Evolutionary conservation across 2,888 invertebrate genomes (phyloP), one percentile per base, ranked within the genome.

Genomic region (Therioaphis trifolii): DNA sequence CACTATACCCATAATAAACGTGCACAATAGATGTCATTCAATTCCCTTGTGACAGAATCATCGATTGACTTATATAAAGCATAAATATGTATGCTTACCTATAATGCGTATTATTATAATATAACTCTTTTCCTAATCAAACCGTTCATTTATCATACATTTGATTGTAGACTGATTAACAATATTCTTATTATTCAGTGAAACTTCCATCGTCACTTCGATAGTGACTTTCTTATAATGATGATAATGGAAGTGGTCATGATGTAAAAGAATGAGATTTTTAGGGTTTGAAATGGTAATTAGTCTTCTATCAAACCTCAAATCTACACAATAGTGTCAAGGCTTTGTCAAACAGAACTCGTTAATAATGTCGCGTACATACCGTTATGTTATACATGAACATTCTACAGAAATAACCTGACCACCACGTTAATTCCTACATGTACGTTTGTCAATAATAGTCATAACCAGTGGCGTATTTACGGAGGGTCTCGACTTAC

Each of bases 71-170:
- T 9, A 7, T 71, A 18, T 18, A 27, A 15, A 15, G 12, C n/a
- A 72, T 52, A 24, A 43, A 71, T 49, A 46, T 43, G 5, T 43
- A 11, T 43, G 43, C 11, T 43, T 43, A 43, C 18, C 4, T 49
- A 15, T 49, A 49, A 1, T 49, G 49, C 18, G 49, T 49, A 4
- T 52, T 52, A 52, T 74, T 24, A 76, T 76, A 63, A 27, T 63
- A 46, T 46, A 61, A 76, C 63, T 63, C 52, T 18, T 74, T 46
- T n/a, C 55, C 76, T 61, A 21, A 43, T 76, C 43, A 61, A 58
- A 76, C 58, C 61, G 27, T 76, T 76, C 18, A 61, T 76, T 76
- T 76, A 76, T 76, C 43, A 75, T 58, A 40, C 21, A 75, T 75
- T 75, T 75, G 40, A 75, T 58, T 75, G 58, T 58, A 35, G 18